A percentile compares a stretch with the other conserved stretches of the same genome.
Evolutionary conservation across 2,113 vertebrate species (phyloP).

Genomic region (Cheilinus undulatus): DNA sequence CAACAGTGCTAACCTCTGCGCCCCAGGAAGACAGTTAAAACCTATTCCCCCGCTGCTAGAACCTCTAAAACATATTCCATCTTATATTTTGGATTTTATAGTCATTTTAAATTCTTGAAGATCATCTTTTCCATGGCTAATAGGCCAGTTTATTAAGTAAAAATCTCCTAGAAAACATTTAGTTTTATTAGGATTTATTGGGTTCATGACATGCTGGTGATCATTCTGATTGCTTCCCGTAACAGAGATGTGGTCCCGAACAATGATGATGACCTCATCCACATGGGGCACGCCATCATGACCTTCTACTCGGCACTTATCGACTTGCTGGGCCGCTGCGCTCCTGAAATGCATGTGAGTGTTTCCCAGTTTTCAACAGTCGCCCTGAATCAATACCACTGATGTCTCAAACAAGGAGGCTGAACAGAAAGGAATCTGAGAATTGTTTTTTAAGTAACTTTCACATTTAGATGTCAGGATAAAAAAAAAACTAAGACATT

Average conservation of each 20-base stretch:
- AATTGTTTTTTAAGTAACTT: no score
- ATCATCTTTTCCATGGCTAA: not conserved
- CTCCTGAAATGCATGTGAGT: constrained; percentile 97
- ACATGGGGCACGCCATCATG: constrained; percentile 97
- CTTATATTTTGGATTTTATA: no score
- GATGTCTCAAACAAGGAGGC: constrained; percentile 20
- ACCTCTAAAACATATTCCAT: no score
- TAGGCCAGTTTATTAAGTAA: not conserved
- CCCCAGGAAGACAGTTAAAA: no score
- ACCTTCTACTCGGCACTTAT: constrained; percentile 96
- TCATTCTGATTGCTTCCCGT: constrained; percentile 15
- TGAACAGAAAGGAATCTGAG: no score
- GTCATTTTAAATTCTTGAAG: not conserved
- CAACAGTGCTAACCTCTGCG: no score
- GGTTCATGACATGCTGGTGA: constrained; percentile 8
- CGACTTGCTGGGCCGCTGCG: constrained; percentile 94
- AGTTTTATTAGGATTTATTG: no score
- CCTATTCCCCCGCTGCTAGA: no score
- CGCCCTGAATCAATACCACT: constrained; percentile 29
- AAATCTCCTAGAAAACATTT: no score
- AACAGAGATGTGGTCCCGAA: constrained; percentile 86
- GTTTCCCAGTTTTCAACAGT: constrained; percentile 14
- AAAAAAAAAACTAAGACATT: no score
- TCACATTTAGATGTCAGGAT: no score
- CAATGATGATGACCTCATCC: constrained; percentile 89